A percentile compares a stretch with the other conserved stretches of the same genome.
phyloP scores from a whole-genome alignment of 1,140 invertebrate species.

The Pseudobourletiella spinata region DNA sequence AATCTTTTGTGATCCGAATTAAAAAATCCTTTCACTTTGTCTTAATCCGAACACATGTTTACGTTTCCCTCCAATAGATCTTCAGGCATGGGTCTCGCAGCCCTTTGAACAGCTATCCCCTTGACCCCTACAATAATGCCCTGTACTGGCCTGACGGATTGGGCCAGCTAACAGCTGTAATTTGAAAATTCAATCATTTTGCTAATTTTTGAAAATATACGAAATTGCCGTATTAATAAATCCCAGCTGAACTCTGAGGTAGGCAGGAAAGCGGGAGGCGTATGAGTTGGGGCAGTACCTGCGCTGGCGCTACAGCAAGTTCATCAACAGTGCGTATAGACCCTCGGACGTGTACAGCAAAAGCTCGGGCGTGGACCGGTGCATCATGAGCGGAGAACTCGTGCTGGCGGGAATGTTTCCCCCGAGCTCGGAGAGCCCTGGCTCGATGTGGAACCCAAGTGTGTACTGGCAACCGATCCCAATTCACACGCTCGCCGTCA shows the following conservation, averaged over 20 bases:
- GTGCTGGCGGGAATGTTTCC: conserved; percentile 3
- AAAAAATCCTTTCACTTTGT: too few species aligned
- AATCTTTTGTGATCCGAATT: too few species aligned
- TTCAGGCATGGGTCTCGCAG: conserved; percentile 67
- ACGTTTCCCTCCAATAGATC: too few species aligned
- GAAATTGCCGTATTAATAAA: too few species aligned
- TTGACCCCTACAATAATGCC: conserved; percentile 58
- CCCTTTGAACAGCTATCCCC: conserved; percentile 63
- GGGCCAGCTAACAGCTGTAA: conserved; percentile 64
- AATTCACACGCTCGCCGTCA: conserved; percentile 63
- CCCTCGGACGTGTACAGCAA: conserved; percentile 54
- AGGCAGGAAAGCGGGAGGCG: conserved; percentile 65
- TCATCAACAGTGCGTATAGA: conserved; percentile 48
- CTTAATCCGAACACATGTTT: too few species aligned
- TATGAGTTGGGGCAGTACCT: conserved; percentile 66
- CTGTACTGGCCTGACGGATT: conserved; percentile 60
- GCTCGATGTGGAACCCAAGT: conserved; percentile 51
- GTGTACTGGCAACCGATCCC: conserved; percentile 84
- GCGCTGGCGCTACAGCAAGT: conserved; percentile 53
- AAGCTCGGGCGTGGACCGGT: conserved; percentile 78
- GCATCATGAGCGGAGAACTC: conserved; percentile 68
- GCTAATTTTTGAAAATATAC: too few species aligned
- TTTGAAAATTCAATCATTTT: too few species aligned
- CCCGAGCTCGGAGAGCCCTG: not conserved
- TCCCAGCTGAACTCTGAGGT: too few species aligned